These are phyloP conservation scores for Sicus ferrugineus DNA, from an alignment of 2,888 invertebrate genomes.

Conservation along the genomic window DNA sequence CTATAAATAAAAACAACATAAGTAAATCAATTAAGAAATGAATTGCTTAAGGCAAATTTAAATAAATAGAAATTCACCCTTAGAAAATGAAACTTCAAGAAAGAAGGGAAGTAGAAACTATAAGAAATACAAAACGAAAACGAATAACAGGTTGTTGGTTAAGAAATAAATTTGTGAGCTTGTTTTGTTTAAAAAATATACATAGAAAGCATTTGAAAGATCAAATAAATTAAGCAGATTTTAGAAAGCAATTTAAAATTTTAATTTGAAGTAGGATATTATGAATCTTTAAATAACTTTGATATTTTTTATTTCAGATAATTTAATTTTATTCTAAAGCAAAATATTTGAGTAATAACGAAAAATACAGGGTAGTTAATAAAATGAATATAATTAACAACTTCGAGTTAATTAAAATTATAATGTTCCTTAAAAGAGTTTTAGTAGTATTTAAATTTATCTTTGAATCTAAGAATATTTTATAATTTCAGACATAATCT, in stretches of 20 bases:
- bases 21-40: no score
- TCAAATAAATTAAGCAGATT: constrained; percentile 20
- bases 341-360: no score
- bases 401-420: no score
- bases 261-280: constrained; percentile 13
- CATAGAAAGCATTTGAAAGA: constrained; percentile 36
- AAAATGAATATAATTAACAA: no score
- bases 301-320: neutral
- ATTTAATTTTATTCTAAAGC: neutral
- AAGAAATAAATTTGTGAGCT: constrained; percentile 24
- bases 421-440: no score
- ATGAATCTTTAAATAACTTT: neutral
- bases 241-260: constrained; percentile 12
- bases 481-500: no score
- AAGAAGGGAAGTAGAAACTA: constrained; percentile 15
- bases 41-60: no score
- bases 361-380: no score
- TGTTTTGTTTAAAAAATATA: constrained; percentile 34
- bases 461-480: neutral
- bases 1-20: neutral
- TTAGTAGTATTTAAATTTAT: no score
- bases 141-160: constrained; percentile 36
- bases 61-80: neutral
- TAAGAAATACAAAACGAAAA: neutral
- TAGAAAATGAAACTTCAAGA: neutral